Evolutionary conservation across 2,888 invertebrate species (phyloP).

Genomic region (Stegana nigrithorax): DNA sequence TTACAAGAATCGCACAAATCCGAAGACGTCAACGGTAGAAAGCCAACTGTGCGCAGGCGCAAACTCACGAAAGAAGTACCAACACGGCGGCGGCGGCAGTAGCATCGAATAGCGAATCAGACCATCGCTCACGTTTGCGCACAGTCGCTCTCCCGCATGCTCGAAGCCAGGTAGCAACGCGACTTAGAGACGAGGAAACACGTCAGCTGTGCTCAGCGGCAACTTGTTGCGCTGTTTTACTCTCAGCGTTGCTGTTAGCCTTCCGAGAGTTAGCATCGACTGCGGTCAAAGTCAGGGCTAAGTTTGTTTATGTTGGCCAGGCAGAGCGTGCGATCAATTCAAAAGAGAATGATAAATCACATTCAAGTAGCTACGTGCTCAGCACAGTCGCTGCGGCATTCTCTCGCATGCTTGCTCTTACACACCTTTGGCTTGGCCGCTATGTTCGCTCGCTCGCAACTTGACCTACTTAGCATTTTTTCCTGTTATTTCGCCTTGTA

Average conservation of each 20-base stretch:
- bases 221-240: constrained; percentile 11
- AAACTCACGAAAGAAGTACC: constrained; percentile 53
- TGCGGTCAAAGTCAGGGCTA: constrained; percentile 64
- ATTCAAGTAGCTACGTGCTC: constrained; percentile 30
- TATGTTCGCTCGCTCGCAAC: constrained; percentile 49
- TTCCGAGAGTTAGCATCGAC: constrained; percentile 39
- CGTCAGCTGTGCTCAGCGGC: no score
- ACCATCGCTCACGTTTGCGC: no score
- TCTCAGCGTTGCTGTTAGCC: constrained; percentile 16
- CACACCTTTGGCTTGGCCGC: constrained; percentile 11
- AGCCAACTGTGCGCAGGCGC: constrained; percentile 69
- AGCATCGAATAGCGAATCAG: no score
- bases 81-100: constrained; percentile 26
- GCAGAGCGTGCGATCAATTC: not conserved
- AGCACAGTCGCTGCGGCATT: not conserved
- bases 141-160: constrained; percentile 7
- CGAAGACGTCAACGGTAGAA: constrained; percentile 69
- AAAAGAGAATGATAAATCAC: not conserved
- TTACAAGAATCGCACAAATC: constrained; percentile 64
- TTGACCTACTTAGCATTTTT: constrained; percentile 66
- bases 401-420: constrained; percentile 25
- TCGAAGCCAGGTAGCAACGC: no score
- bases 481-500: constrained; percentile 67
- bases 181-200: no score
- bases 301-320: constrained; percentile 51